phyloP scores from a whole-genome alignment of 2,888 invertebrate genomes.

The Dryobota labecula region DNA sequence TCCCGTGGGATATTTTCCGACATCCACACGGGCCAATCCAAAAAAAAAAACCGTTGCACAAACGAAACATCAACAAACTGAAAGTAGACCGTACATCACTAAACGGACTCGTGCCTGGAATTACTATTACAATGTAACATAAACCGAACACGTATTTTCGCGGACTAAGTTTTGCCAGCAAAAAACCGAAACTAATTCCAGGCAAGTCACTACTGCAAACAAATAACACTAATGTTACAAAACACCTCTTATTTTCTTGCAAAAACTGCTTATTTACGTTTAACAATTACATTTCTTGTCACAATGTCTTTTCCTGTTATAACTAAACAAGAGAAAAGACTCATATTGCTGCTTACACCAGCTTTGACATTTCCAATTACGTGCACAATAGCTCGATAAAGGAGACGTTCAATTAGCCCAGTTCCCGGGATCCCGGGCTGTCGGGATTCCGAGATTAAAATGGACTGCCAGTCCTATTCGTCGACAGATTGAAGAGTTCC shows the following conservation, averaged over 20 bases:
- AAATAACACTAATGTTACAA: not conserved
- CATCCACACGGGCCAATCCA: too few relatives aligned
- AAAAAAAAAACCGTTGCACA: not conserved
- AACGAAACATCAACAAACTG: not conserved
- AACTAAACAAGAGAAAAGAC: constrained; percentile 33
- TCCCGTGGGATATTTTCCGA: too few relatives aligned
- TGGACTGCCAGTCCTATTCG: constrained; percentile 46
- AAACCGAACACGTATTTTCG: not conserved
- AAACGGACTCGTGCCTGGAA: not conserved
- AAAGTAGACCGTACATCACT: not conserved
- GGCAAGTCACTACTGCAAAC: not conserved
- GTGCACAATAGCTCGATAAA: constrained; percentile 53
- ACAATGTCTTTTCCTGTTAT: constrained; percentile 2
- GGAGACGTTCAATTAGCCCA: constrained; percentile 58
- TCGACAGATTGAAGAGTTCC: constrained; percentile 34
- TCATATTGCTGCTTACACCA: constrained; percentile 37
- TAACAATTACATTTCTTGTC: constrained; percentile 10
- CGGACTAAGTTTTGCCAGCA: not conserved
- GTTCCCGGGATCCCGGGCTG: constrained; percentile 30
- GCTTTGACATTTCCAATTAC: constrained; percentile 62
- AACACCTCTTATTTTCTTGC: not conserved
- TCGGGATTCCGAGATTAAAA: constrained; percentile 40
- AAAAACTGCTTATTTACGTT: constrained; percentile 22
- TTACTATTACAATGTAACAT: not conserved
- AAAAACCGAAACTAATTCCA: constrained; percentile 1